These are phyloP conservation scores for Pampus argenteus DNA, from an alignment of 2,797 vertebrate genomes.

Conservation along the genomic window DNA sequence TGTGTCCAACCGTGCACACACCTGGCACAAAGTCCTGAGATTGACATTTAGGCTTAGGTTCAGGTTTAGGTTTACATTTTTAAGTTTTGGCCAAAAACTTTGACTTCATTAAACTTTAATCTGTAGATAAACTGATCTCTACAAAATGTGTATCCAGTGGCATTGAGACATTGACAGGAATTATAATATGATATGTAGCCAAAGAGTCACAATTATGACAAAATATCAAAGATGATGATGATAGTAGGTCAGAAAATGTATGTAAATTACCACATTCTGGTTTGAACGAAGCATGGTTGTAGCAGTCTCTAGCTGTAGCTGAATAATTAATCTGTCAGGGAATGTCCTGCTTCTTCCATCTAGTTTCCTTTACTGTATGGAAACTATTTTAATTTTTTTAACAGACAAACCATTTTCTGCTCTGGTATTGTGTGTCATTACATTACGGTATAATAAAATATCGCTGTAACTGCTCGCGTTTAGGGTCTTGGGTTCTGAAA, in stretches of 20 bases:
- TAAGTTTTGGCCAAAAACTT: conserved; percentile 11
- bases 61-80: too few species aligned
- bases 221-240: background rate
- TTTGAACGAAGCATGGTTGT: background rate
- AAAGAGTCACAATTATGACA: background rate
- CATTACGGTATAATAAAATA: too few species aligned
- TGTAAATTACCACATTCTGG: background rate
- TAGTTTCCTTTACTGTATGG: too few species aligned
- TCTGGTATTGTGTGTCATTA: too few species aligned
- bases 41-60: too few species aligned
- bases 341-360: background rate
- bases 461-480: too few species aligned
- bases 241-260: background rate
- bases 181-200: too few species aligned
- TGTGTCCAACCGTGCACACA: too few species aligned
- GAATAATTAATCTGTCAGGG: background rate
- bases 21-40: too few species aligned
- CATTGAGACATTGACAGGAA: conserved; percentile 19
- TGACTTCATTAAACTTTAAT: conserved; percentile 36
- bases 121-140: conserved; percentile 19
- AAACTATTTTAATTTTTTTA: too few species aligned
- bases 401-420: too few species aligned
- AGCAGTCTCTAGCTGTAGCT: background rate
- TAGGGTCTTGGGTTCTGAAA: too few species aligned
- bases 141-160: conserved; percentile 17